Percentiles rank a stretch among this genome's conserved stretches.
phyloP scores from a whole-genome alignment of 2,888 invertebrate species.

The Spisula solida region DNA sequence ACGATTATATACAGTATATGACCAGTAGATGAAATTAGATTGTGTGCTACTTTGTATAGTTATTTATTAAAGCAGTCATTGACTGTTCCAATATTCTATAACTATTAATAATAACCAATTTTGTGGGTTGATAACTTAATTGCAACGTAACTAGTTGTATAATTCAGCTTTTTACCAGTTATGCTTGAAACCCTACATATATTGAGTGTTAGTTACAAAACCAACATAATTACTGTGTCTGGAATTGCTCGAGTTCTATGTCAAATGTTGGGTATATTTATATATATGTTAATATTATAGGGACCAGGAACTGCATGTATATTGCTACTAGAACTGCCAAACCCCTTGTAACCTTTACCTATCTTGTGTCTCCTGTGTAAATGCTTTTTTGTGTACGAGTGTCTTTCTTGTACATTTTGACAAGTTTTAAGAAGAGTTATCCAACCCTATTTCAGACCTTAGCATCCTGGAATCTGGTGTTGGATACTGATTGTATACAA shows the following conservation, averaged over 20 bases:
- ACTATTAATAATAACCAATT: background rate
- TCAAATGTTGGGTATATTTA: no score
- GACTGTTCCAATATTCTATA: constrained; percentile 10
- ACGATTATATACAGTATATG: background rate
- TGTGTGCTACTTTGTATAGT: constrained; percentile 9
- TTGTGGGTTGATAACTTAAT: no score
- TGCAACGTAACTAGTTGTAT: no score
- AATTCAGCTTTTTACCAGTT: no score
- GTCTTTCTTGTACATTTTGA: background rate
- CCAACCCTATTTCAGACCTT: background rate
- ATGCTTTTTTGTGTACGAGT: background rate
- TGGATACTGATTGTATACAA: no score
- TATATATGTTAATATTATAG: background rate
- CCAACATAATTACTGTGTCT: no score
- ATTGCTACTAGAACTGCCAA: constrained; percentile 3
- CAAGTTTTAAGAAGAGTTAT: background rate
- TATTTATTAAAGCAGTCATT: constrained; percentile 2
- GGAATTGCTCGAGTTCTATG: no score
- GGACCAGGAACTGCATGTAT: background rate
- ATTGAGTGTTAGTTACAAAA: no score
- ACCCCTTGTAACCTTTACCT: background rate
- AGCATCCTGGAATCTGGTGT: background rate
- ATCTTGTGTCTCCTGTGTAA: background rate
- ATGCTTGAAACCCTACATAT: no score
- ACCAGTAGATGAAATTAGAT: constrained; percentile 15